Conservation (phyloP, 2,797 vertebrate species). For the Chanos chanos region DNA sequence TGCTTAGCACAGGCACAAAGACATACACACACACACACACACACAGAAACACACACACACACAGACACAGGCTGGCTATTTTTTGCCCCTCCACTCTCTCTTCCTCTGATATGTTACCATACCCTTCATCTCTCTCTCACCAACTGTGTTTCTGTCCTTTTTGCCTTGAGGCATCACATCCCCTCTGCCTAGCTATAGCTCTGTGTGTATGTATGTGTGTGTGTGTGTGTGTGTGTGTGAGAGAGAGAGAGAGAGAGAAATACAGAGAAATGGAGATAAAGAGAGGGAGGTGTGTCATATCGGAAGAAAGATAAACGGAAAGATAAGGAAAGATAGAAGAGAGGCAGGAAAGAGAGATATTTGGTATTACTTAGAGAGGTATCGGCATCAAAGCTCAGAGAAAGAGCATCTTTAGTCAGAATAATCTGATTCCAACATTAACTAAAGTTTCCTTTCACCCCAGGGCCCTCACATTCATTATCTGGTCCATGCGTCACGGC, state of each 20-base stretch:
- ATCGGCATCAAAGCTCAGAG: too few relatives aligned
- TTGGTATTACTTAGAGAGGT: neutral
- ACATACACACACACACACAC: neutral
- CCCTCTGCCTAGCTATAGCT: neutral
- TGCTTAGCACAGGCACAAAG: neutral
- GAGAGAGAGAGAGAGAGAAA: neutral
- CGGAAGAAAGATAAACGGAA: neutral
- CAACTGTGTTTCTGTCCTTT: too few relatives aligned
- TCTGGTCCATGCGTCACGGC: too few relatives aligned
- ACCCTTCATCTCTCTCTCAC: too few relatives aligned
- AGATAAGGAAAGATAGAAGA: slow-evolving; percentile 4
- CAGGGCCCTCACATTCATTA: too few relatives aligned
- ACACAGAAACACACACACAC: slow-evolving; percentile 4
- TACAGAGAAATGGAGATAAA: slow-evolving; percentile 1
- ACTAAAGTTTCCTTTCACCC: too few relatives aligned
- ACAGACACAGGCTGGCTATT: neutral
- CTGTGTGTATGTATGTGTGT: neutral
- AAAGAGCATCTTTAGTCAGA: too few relatives aligned
- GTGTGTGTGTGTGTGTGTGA: neutral
- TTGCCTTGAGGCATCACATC: too few relatives aligned
- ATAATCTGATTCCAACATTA: too few relatives aligned
- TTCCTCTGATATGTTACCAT: too few relatives aligned
- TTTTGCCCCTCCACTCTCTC: too few relatives aligned
- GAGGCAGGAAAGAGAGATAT: neutral
- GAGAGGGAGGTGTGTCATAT: neutral